Evolutionary conservation across 2,888 invertebrate genomes (phyloP), one percentile per base, ranked within the genome.

Genomic region (Venustoraphidia nigricollis): DNA sequence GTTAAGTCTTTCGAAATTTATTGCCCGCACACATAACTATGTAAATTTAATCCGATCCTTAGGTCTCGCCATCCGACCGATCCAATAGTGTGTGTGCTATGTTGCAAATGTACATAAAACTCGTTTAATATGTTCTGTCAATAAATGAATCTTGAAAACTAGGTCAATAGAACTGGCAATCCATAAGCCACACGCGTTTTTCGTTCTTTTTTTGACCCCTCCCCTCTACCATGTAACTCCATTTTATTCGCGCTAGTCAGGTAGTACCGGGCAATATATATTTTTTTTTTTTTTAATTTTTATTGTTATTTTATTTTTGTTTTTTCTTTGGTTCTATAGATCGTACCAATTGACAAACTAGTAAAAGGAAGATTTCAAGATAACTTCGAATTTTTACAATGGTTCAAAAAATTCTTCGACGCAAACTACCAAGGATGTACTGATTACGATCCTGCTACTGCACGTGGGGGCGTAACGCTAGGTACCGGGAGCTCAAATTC

Each of bases 371-470:
- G 93, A 62, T 97, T 97, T 76, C 96, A 96, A 81, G 96, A 97
- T 78, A 97, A 97, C 77, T 97, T 97, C 80, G 96, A 97, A 72
- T 96, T 96, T 75, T 84, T 97, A 62, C 96, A 97, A 76, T 97
- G 96, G 96, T 97, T 97, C 80, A 96, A 97, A 80, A 94, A 95
- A 71, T 96, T 97, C 76, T 97, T 95, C 74, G 96, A 97, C 73
- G 95, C 95, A 61, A 98, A 98, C 78, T 95, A 93, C 75, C 85
- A 87, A 68, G 94, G 93, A 65, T 43, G 38, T 38, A 76, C 81
- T 63, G 91, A 92, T 55, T 97, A 97, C 70, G 91, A 95, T 71
- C 86, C 97, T 50, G 69, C 89, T 62, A 80, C 77, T 55, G 85
- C 86, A 62, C 79, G 96, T 58, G 87, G 84, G 61, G 90, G 91